Conservation (phyloP, 2,113 vertebrate genomes). For the Seriola dumerili region DNA sequence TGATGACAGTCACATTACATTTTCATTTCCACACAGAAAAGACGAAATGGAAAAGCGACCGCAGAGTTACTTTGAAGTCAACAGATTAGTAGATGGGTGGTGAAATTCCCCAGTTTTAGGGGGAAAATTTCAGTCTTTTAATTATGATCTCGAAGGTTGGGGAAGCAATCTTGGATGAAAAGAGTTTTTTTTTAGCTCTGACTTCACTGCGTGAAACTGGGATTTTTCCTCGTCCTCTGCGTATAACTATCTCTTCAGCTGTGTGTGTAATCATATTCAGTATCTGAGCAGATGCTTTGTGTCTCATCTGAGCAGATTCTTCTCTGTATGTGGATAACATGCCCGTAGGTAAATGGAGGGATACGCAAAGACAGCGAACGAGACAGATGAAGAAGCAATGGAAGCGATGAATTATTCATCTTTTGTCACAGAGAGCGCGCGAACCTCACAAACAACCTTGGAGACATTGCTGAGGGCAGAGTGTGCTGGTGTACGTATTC, state of each 20-base stretch:
- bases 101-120: not conserved
- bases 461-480: conserved; percentile 31
- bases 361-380: conserved; percentile 26
- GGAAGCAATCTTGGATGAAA: conserved; percentile 12
- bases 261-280: conserved; percentile 29
- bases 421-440: conserved; percentile 20
- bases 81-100: not conserved
- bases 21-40: too few relatives aligned
- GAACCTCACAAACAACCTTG: conserved; percentile 51
- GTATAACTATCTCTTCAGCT: not conserved
- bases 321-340: conserved; percentile 58
- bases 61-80: not conserved
- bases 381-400: conserved; percentile 35
- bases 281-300: conserved; percentile 51
- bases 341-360: conserved; percentile 42
- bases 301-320: conserved; percentile 45
- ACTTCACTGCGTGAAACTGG: not conserved
- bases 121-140: too few relatives aligned
- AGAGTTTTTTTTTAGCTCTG: not conserved
- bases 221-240: not conserved
- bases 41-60: too few relatives aligned
- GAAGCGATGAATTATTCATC: conserved; percentile 74
- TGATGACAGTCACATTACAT: too few relatives aligned
- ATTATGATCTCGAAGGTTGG: not conserved
- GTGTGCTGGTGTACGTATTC: conserved; percentile 3